A percentile compares a stretch with the other conserved stretches of the same genome.
These are phyloP conservation scores for Astyanax mexicanus DNA, from an alignment of 2,797 vertebrate species.

Conservation along the genomic window DNA sequence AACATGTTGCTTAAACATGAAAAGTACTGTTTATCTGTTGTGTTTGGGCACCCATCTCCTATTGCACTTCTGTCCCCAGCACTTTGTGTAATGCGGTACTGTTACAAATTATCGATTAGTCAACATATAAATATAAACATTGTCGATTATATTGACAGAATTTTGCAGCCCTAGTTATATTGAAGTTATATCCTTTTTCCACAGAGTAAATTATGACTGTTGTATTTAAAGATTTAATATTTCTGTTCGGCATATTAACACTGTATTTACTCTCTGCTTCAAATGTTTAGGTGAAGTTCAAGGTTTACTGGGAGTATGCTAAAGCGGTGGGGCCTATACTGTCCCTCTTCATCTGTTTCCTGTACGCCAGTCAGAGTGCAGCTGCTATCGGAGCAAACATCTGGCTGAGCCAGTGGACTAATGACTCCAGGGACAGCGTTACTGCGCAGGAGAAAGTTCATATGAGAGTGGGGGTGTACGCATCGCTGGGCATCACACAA, in stretches of 20 bases:
- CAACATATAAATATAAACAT: too few species aligned
- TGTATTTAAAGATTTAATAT: background rate
- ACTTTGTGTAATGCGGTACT: too few species aligned
- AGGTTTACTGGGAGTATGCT: slow-evolving; percentile 89
- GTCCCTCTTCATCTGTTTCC: slow-evolving; percentile 83
- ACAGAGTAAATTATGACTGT: background rate
- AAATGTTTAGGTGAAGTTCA: slow-evolving; percentile 84
- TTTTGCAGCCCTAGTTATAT: too few species aligned
- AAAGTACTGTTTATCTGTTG: too few species aligned
- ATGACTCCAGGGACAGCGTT: slow-evolving; percentile 73
- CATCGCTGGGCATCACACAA: slow-evolving; percentile 89
- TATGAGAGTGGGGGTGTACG: slow-evolving; percentile 89
- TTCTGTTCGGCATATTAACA: background rate
- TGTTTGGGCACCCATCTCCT: too few species aligned
- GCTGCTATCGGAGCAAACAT: slow-evolving; percentile 89
- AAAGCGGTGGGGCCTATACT: slow-evolving; percentile 84
- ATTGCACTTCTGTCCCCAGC: too few species aligned
- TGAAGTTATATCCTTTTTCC: too few species aligned
- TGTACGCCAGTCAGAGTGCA: slow-evolving; percentile 90
- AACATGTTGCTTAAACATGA: too few species aligned
- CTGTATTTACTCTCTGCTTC: background rate
- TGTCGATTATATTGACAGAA: too few species aligned
- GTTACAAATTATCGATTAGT: too few species aligned
- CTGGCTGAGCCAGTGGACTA: slow-evolving; percentile 96
- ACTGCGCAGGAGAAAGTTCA: slow-evolving; percentile 71